Conservation (phyloP, 1,140 invertebrate genomes). For the Trichogramma pretiosum region DNA sequence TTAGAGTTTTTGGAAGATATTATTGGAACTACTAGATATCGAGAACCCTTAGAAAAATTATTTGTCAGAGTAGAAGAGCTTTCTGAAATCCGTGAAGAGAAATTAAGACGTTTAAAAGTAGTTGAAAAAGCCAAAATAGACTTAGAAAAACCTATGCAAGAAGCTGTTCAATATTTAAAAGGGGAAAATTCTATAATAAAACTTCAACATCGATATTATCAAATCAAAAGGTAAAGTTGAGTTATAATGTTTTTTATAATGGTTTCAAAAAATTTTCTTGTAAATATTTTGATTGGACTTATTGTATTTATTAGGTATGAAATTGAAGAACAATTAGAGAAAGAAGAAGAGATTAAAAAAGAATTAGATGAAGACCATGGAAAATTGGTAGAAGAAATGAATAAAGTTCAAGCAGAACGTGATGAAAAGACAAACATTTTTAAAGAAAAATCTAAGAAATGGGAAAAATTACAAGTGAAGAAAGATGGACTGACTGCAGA, state of each 20-base stretch:
- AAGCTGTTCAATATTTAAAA: conserved; percentile 75
- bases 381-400: conserved; percentile 46
- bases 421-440: conserved; percentile 46
- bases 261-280: background rate
- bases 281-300: conserved; percentile 6
- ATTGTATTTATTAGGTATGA: conserved; percentile 33
- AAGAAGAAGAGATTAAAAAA: conserved; percentile 46
- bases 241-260: background rate
- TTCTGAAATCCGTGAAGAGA: conserved; percentile 72
- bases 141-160: conserved; percentile 76
- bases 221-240: conserved; percentile 46
- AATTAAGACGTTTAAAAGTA: conserved; percentile 78
- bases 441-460: conserved; percentile 51
- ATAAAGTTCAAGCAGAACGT: conserved; percentile 48
- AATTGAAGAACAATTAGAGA: conserved; percentile 33
- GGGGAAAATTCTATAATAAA: conserved; percentile 66
- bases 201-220: conserved; percentile 34
- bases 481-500: conserved; percentile 43
- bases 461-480: conserved; percentile 32
- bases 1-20: conserved; percentile 98
- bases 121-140: conserved; percentile 85
- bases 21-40: conserved; percentile 85
- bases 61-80: conserved; percentile 67
- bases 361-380: conserved; percentile 50
- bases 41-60: conserved; percentile 76